Percentiles rank a stretch among this genome's conserved stretches.
phyloP scores from a whole-genome alignment of 2,113 vertebrate species.

The Pseudopodoces humilis region DNA sequence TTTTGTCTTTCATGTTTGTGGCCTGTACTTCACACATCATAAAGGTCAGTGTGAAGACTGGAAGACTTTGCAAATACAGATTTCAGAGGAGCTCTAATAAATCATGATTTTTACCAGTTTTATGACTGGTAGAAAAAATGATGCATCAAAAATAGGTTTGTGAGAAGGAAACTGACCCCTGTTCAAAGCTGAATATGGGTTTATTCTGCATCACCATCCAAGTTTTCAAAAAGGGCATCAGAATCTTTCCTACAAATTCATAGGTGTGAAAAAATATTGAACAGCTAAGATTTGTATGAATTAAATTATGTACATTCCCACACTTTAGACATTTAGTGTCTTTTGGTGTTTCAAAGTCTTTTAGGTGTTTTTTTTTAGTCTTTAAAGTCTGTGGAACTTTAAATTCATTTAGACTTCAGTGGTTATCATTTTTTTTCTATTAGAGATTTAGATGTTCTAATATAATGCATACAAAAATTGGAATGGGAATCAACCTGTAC shows the following conservation, averaged over 20 bases:
- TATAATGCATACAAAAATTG: not conserved
- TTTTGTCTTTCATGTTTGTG: conserved; percentile 24
- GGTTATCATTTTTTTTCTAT: not conserved
- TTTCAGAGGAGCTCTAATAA: not conserved
- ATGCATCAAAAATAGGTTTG: not conserved
- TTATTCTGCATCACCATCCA: not conserved
- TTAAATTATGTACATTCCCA: not conserved
- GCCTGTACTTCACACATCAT: not conserved
- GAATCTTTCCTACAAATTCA: not conserved
- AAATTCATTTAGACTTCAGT: not conserved
- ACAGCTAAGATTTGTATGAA: not conserved
- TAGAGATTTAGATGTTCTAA: not conserved
- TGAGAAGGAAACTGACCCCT: not conserved
- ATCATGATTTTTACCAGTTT: not conserved
- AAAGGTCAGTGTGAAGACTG: not conserved
- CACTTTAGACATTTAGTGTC: not conserved
- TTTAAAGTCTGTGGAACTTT: not conserved
- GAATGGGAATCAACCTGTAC: not conserved
- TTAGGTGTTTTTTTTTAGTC: not conserved
- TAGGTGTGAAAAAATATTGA: not conserved
- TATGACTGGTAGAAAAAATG: not conserved
- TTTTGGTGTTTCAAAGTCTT: not conserved
- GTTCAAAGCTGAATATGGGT: not conserved
- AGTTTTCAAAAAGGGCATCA: not conserved
- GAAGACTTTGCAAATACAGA: not conserved